Conservation (phyloP, 2,888 invertebrate species). For the Acleris laterana region DNA sequence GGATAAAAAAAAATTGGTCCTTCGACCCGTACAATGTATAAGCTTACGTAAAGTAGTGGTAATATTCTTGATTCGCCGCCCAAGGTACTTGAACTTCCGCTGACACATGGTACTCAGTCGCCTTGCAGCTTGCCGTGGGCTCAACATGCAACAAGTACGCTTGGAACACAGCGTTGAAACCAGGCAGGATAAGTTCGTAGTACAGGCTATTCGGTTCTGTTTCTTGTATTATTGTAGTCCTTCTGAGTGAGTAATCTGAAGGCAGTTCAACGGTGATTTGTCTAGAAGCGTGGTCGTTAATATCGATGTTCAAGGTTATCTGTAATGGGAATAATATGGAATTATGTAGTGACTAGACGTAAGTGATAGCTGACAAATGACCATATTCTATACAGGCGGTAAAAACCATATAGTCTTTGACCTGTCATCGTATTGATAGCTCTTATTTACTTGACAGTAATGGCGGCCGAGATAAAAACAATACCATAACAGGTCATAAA, state of each 20-base stretch:
- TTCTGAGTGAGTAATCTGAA: slow-evolving; percentile 57
- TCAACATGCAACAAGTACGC: slow-evolving; percentile 85
- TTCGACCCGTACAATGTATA: slow-evolving; percentile 17
- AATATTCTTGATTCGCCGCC: slow-evolving; percentile 85
- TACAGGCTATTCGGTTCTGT: slow-evolving; percentile 84
- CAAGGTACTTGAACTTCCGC: slow-evolving; percentile 87
- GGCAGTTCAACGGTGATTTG: slow-evolving; percentile 67
- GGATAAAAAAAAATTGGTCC: slow-evolving; percentile 1
- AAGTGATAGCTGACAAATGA: no score
- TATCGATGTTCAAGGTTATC: slow-evolving; percentile 87
- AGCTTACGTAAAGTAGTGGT: slow-evolving; percentile 85
- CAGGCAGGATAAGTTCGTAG: slow-evolving; percentile 85
- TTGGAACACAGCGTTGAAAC: slow-evolving; percentile 85
- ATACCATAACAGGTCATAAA: no score
- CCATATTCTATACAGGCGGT: no score
- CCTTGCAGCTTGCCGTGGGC: slow-evolving; percentile 73
- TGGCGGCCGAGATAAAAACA: no score
- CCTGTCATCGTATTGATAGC: no score
- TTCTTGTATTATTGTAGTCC: slow-evolving; percentile 72
- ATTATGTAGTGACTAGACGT: no score
- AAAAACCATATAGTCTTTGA: no score
- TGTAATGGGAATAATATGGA: slow-evolving; percentile 50
- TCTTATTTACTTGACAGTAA: no score
- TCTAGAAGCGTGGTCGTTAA: slow-evolving; percentile 80
- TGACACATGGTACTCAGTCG: slow-evolving; percentile 81